phyloP scores from a whole-genome alignment of 2,888 invertebrate species.

The Heterodera filipjevi region DNA sequence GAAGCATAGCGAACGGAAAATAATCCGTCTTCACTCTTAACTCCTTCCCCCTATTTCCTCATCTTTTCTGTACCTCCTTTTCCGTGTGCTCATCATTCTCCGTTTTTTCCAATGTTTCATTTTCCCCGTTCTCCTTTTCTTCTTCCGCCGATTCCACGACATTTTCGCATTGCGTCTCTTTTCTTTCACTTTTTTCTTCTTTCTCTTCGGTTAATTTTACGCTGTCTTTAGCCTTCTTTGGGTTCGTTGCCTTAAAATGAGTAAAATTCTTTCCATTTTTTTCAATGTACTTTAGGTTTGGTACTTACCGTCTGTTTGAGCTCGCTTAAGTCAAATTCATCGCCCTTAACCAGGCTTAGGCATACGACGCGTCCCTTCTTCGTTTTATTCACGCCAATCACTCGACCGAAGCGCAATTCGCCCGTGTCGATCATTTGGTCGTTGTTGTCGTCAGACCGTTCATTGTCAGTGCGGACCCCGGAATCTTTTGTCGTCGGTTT shows the following conservation, averaged over 20 bases:
- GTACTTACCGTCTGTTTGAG: neutral
- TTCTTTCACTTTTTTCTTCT: neutral
- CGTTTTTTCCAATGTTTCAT: neutral
- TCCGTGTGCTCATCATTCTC: constrained; percentile 3
- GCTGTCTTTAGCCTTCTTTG: neutral
- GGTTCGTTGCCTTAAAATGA: neutral
- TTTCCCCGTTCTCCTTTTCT: constrained; percentile 10
- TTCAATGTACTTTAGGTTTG: too few relatives aligned
- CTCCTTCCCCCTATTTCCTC: constrained; percentile 16
- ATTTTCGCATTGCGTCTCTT: neutral
- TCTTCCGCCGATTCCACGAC: constrained; percentile 2
- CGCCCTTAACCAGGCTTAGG: neutral
- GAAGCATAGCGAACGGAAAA: too few relatives aligned
- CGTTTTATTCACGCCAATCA: constrained; percentile 38
- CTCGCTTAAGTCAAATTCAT: neutral
- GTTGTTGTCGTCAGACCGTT: neutral
- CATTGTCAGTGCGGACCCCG: neutral
- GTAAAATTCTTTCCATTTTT: neutral
- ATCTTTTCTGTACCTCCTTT: constrained; percentile 11
- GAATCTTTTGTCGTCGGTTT: neutral
- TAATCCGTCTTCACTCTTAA: too few relatives aligned
- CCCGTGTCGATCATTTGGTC: constrained; percentile 29
- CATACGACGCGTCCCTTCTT: constrained; percentile 25
- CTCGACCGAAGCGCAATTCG: constrained; percentile 32
- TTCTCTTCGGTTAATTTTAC: neutral